A percentile compares a stretch with the other conserved stretches of the same genome.
Conservation (phyloP, 2,888 invertebrate species). For the Sericinus montela region DNA sequence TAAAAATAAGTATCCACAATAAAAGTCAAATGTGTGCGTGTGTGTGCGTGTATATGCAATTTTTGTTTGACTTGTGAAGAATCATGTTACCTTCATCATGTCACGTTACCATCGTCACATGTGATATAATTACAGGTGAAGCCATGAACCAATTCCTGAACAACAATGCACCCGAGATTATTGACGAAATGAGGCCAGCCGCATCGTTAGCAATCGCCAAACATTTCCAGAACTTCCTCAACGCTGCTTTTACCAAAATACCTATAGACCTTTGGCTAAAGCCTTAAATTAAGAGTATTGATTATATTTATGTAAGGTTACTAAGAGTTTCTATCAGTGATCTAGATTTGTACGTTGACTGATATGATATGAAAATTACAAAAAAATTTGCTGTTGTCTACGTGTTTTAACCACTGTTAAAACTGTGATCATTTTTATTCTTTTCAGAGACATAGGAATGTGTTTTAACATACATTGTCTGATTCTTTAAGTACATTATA, state of each 20-base stretch:
- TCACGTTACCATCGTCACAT: too few species aligned
- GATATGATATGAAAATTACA: not conserved
- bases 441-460: not conserved
- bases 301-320: not conserved
- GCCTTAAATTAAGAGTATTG: slow-evolving; percentile 38
- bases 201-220: slow-evolving; percentile 85
- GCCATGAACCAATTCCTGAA: slow-evolving; percentile 92
- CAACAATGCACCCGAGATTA: slow-evolving; percentile 88
- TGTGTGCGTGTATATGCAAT: too few species aligned
- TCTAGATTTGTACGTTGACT: slow-evolving; percentile 2
- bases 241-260: slow-evolving; percentile 84
- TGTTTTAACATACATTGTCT: too few species aligned
- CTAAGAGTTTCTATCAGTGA: not conserved
- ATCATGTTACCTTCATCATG: too few species aligned
- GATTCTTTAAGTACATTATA: too few species aligned
- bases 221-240: slow-evolving; percentile 86
- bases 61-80: too few species aligned
- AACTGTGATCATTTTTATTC: slow-evolving; percentile 8
- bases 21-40: too few species aligned
- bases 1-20: too few species aligned
- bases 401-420: not conserved
- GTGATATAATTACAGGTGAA: slow-evolving; percentile 75
- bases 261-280: slow-evolving; percentile 85
- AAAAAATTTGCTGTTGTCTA: not conserved
- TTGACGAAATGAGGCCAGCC: slow-evolving; percentile 90